phyloP scores from a whole-genome alignment of 2,113 vertebrate genomes.

The Gadus macrocephalus region DNA sequence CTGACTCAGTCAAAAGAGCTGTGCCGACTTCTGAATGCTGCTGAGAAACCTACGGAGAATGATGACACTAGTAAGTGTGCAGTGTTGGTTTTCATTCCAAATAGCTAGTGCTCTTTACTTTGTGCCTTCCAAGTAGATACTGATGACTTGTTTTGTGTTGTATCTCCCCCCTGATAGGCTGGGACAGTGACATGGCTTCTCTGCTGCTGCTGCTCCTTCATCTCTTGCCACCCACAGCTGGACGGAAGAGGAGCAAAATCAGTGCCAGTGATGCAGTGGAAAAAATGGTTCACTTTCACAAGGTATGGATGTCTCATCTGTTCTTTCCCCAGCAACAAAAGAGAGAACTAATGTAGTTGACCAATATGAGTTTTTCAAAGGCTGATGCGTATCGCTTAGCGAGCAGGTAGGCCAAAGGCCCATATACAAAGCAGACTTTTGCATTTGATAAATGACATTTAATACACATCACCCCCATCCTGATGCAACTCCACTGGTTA shows the following conservation, averaged over 20 bases:
- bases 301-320: constrained; percentile 12
- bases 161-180: neutral
- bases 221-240: constrained; percentile 23
- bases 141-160: neutral
- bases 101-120: neutral
- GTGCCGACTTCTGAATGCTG: constrained; percentile 8
- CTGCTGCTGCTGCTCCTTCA: constrained; percentile 14
- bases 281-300: constrained; percentile 23
- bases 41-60: neutral
- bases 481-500: too few relatives aligned
- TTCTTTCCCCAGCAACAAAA: too few relatives aligned
- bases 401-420: too few relatives aligned
- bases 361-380: too few relatives aligned
- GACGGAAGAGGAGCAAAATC: constrained; percentile 17
- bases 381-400: too few relatives aligned
- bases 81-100: too few relatives aligned
- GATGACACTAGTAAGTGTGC: constrained; percentile 4
- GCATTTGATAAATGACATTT: too few relatives aligned
- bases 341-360: too few relatives aligned
- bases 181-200: constrained; percentile 6
- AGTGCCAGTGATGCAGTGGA: constrained; percentile 17
- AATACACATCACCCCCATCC: too few relatives aligned
- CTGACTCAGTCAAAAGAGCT: constrained; percentile 15
- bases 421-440: too few relatives aligned
- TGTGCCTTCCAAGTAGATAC: neutral